Conservation (phyloP, 2,797 vertebrate species). For the Peromyscus aztecus region DNA sequence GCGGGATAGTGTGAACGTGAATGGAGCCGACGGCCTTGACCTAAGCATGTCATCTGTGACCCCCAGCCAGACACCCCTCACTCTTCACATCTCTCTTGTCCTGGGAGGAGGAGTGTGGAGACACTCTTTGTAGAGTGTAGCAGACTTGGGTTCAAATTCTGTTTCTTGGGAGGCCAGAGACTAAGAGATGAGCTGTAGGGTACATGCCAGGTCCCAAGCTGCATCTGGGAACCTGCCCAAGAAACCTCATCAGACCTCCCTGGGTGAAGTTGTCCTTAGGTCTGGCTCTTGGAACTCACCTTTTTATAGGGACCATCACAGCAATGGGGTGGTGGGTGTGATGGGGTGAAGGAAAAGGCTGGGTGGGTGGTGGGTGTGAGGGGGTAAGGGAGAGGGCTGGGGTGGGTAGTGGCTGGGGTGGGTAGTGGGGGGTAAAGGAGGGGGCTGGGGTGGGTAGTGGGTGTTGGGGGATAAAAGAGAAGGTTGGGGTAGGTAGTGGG, state of each 20-base stretch:
- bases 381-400: neutral
- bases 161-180: neutral
- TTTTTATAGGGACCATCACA: neutral
- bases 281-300: neutral
- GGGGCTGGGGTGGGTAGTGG: neutral
- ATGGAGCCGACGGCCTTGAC: neutral
- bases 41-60: neutral
- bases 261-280: neutral
- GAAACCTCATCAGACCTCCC: neutral
- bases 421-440: too few species aligned
- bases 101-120: neutral
- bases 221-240: neutral
- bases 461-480: neutral
- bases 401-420: too few species aligned
- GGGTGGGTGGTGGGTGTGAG: neutral
- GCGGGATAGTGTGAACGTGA: neutral
- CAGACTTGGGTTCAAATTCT: neutral
- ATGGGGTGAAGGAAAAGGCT: neutral
- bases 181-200: neutral
- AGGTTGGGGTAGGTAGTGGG: neutral
- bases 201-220: neutral
- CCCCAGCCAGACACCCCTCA: too few species aligned
- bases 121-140: neutral
- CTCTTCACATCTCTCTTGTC: neutral
- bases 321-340: neutral